These are phyloP conservation scores for Nephrocerus scutellatus DNA, from an alignment of 2,888 invertebrate species.

Conservation along the genomic window DNA sequence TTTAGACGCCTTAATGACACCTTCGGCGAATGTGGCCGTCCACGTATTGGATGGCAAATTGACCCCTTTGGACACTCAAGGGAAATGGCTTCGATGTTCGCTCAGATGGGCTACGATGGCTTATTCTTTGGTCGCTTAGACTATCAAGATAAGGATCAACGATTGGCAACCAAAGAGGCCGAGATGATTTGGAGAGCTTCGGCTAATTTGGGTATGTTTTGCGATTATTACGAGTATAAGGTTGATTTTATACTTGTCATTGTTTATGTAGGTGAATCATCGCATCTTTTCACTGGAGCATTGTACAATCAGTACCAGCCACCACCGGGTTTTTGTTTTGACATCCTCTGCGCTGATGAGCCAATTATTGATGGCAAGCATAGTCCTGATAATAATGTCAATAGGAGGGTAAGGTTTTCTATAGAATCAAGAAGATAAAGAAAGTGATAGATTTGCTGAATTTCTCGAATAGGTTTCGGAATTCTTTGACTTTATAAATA, in stretches of 20 bases:
- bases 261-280: slow-evolving; percentile 50
- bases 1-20: slow-evolving; percentile 60
- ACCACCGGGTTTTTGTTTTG: slow-evolving; percentile 90
- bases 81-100: slow-evolving; percentile 74
- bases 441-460: too few relatives aligned
- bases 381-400: slow-evolving; percentile 78
- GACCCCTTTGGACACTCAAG: slow-evolving; percentile 83
- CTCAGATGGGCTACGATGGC: slow-evolving; percentile 83
- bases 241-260: neutral
- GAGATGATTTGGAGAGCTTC: slow-evolving; percentile 83
- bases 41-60: slow-evolving; percentile 77
- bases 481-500: slow-evolving; percentile 53
- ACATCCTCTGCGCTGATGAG: slow-evolving; percentile 73
- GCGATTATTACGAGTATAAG: neutral
- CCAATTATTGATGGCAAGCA: slow-evolving; percentile 77
- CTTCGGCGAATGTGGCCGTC: slow-evolving; percentile 66
- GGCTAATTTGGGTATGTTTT: slow-evolving; percentile 56
- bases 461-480: slow-evolving; percentile 46
- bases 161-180: slow-evolving; percentile 56
- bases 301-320: slow-evolving; percentile 76
- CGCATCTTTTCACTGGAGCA: slow-evolving; percentile 76
- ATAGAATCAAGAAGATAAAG: too few relatives aligned
- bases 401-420: slow-evolving; percentile 62
- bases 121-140: slow-evolving; percentile 81
- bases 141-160: slow-evolving; percentile 67